These are phyloP conservation scores for Hippocampus guttulatus DNA, from an alignment of 2,113 vertebrate genomes.

Conservation along the genomic window DNA sequence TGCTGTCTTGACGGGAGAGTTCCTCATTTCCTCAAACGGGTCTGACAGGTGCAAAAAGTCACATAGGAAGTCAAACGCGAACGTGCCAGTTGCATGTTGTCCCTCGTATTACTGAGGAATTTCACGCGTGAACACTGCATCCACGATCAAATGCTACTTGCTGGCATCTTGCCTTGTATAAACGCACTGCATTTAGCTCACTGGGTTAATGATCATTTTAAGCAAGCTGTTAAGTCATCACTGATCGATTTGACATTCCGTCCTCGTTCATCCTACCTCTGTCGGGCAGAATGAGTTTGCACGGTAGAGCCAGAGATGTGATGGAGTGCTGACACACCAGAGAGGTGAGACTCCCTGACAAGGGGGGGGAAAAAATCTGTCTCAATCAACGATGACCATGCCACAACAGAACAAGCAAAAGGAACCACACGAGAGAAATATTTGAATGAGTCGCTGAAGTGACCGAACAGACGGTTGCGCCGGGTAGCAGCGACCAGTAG, in stretches of 20 bases:
- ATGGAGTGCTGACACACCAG: constrained; percentile 95
- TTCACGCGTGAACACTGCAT: neutral
- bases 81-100: neutral
- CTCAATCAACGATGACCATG: neutral
- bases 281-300: constrained; percentile 90
- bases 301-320: constrained; percentile 89
- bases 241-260: neutral
- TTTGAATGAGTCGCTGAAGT: neutral
- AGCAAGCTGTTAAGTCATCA: neutral
- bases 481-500: constrained; percentile 31
- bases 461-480: constrained; percentile 8
- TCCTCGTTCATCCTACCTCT: constrained; percentile 70
- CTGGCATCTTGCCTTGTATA: no score
- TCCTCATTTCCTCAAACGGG: constrained; percentile 79
- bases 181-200: neutral
- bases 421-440: neutral
- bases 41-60: constrained; percentile 63
- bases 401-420: neutral
- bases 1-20: constrained; percentile 74
- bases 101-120: neutral
- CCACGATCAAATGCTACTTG: no score
- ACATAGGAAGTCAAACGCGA: neutral
- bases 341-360: constrained; percentile 88
- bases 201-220: neutral
- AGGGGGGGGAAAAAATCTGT: neutral